Base-by-base conservation (phyloP, 1,140 invertebrate species). In the Octopus bimaculoides region DNA sequence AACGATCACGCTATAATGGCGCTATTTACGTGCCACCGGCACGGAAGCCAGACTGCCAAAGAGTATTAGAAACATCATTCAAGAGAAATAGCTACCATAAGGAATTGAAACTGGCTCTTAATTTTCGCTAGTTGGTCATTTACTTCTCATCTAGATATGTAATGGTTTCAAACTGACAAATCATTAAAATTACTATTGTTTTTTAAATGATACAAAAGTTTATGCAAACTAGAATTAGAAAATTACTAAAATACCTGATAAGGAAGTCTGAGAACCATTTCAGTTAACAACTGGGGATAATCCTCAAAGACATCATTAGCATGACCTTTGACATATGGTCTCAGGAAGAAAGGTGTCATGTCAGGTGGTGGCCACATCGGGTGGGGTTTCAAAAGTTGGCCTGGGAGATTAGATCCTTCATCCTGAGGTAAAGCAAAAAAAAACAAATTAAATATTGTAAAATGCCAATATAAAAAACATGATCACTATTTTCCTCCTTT, bases 291-390 rank as follows among this genome's bases (percentile, higher is more conserved):
- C 81, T 97, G 95, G 6, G 96, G 95, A 90, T 98, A 98, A 26
- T 95, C 95, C 87, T 97, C 95, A 88, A 99, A 98, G 14, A 99
- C 94, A 89, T 99, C 97, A 85, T 93, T 92, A 0, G 95, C 94
- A 90, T 97, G 96, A 75, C 95, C 84, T 81, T 88, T 89, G 8
- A 98, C 94, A 89, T 97, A 97, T 86, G 96, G 96, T 76, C 95
- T 93, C 41, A 97, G 92, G 91, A 99, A 98, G 89, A 99, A 97
- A 66, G 97, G 97, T 7, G 95, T 95, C 95, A 98, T 97, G 79
- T 89, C 87, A 3, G 96, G 96, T 75, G 96, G 93, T 6, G 95
- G 93, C 20, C 93, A 92, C 3, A 94, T 92, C 9, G 94, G 93
- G 83, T 95, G 95, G 56, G 95, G 94, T 88, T 96, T 97, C 17